Evolutionary conservation across 2,888 invertebrate genomes (phyloP).

Genomic region (Aproaerema taeniolella): DNA sequence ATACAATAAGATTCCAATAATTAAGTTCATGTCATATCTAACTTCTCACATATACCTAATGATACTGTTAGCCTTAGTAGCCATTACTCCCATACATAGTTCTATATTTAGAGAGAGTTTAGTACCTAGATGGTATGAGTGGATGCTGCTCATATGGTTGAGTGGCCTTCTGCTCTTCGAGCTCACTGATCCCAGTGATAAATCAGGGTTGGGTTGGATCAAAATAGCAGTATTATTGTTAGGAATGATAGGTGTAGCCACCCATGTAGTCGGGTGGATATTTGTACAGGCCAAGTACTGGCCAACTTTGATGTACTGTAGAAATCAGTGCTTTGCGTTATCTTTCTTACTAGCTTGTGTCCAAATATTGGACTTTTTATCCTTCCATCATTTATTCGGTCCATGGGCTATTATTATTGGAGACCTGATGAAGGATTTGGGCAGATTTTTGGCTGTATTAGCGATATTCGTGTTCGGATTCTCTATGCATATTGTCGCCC

Average conservation of each 20-base stretch:
- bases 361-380: constrained; percentile 97
- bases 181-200: constrained; percentile 97
- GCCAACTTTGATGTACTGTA: constrained; percentile 93
- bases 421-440: constrained; percentile 94
- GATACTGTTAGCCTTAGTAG: constrained; percentile 92
- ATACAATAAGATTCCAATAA: constrained; percentile 98
- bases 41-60: constrained; percentile 99
- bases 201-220: constrained; percentile 97
- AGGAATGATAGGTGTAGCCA: constrained; percentile 92
- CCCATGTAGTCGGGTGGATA: constrained; percentile 90
- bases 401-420: constrained; percentile 99
- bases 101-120: constrained; percentile 87
- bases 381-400: constrained; percentile 99
- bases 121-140: constrained; percentile 97
- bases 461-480: constrained; percentile 99
- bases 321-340: constrained; percentile 98
- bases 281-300: constrained; percentile 83
- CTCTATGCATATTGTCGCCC: constrained; percentile 96
- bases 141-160: constrained; percentile 95
- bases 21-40: constrained; percentile 99
- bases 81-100: constrained; percentile 89
- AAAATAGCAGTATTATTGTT: constrained; percentile 91
- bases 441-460: constrained; percentile 97
- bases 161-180: constrained; percentile 97
- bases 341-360: constrained; percentile 97